Evolutionary conservation across 2,888 invertebrate genomes (phyloP).

Genomic region (Abscondita cerata): DNA sequence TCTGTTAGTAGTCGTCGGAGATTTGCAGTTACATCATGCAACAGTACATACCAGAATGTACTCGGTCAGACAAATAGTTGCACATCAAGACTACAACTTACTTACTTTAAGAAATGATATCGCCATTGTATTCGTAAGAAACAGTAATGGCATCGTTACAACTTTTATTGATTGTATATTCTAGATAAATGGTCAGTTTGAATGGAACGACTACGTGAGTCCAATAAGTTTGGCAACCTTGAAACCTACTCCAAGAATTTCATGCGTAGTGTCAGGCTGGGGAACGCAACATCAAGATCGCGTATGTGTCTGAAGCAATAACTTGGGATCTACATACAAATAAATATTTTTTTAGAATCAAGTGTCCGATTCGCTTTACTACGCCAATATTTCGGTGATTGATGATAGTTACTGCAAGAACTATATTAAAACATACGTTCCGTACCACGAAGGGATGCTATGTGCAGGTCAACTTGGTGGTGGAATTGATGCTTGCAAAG

Average conservation of each 20-base stretch:
- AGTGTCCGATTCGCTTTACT: too few species aligned
- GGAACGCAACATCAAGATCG: not conserved
- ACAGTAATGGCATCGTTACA: too few species aligned
- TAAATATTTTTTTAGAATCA: too few species aligned
- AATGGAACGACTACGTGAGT: not conserved
- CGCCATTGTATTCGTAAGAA: too few species aligned
- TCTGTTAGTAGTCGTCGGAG: not conserved
- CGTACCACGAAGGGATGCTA: not conserved
- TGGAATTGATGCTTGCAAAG: not conserved
- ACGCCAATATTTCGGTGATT: not conserved
- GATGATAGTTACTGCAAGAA: too few species aligned
- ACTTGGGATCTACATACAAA: too few species aligned
- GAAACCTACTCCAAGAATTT: not conserved
- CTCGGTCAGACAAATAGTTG: not conserved
- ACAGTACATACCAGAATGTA: not conserved
- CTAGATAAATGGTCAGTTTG: not conserved
- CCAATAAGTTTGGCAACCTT: not conserved
- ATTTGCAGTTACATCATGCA: not conserved
- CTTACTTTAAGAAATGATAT: not conserved
- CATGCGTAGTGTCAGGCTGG: not conserved
- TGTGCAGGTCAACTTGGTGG: not conserved
- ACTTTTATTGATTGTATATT: too few species aligned
- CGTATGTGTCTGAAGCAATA: too few species aligned
- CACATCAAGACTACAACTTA: not conserved
- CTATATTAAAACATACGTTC: too few species aligned